A percentile compares a stretch with the other conserved stretches of the same genome.
These are phyloP conservation scores for Nettapus auritus DNA, from an alignment of 2,113 vertebrate species.

Conservation along the genomic window DNA sequence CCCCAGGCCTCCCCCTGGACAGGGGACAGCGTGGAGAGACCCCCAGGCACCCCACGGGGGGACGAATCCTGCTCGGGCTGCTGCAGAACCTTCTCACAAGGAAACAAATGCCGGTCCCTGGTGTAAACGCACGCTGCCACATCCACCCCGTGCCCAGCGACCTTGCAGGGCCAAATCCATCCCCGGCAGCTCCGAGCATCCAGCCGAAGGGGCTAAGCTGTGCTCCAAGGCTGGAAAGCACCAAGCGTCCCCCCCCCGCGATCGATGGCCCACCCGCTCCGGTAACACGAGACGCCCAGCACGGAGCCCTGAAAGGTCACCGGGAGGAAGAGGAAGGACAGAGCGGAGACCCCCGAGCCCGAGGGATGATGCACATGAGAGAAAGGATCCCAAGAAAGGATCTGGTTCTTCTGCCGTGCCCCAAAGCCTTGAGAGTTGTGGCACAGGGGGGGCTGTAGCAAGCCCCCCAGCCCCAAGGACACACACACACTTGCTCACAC, in stretches of 20 bases:
- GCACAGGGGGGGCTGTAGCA: background rate
- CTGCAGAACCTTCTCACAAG: background rate
- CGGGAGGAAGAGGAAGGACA: background rate
- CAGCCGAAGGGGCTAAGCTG: background rate
- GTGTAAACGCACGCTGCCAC: background rate
- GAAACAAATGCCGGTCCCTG: background rate
- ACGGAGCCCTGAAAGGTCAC: background rate
- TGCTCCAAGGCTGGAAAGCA: background rate
- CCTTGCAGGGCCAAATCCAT: background rate
- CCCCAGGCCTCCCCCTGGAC: fast-evolving
- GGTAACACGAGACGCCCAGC: background rate
- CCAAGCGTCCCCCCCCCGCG: background rate
- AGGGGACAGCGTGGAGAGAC: background rate
- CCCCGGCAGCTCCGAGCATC: background rate
- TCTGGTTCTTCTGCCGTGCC: background rate
- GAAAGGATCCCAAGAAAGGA: background rate
- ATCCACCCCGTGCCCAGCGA: background rate
- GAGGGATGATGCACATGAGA: fast-evolving
- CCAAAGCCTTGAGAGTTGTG: background rate
- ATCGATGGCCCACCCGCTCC: background rate
- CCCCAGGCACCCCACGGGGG: background rate
- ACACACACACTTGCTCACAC: too few relatives aligned
- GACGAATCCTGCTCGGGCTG: background rate
- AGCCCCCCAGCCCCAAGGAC: background rate
- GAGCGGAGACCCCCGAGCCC: background rate